phyloP scores from a whole-genome alignment of 2,888 invertebrate species.

The Tenthredo scrophulariae region DNA sequence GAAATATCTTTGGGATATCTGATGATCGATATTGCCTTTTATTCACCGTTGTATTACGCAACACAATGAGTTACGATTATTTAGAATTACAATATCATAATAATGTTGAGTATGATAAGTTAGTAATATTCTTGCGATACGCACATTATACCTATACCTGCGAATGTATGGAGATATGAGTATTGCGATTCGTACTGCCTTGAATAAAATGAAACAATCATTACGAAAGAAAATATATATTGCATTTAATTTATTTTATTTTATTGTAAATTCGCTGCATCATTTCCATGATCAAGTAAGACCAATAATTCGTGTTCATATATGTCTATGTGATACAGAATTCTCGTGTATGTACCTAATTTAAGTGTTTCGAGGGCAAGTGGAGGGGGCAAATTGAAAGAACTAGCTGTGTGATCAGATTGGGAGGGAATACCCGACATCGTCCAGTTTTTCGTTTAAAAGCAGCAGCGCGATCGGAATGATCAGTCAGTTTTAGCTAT shows the following conservation, averaged over 20 bases:
- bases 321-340: not conserved
- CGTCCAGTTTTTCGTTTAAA: slow-evolving; percentile 68
- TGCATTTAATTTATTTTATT: not conserved
- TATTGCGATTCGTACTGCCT: not conserved
- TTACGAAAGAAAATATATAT: not conserved
- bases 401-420: slow-evolving; percentile 59
- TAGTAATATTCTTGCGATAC: not conserved
- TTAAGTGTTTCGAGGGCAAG: slow-evolving; percentile 26
- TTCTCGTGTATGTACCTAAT: slow-evolving; percentile 9
- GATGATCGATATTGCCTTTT: not conserved
- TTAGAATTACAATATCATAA: not conserved
- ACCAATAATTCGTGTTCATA: not conserved
- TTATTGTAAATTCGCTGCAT: not conserved
- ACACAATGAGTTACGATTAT: not conserved
- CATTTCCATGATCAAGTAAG: not conserved
- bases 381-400: slow-evolving; percentile 61
- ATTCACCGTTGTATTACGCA: not conserved
- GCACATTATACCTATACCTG: not conserved
- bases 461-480: slow-evolving; percentile 60
- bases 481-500: slow-evolving; percentile 63
- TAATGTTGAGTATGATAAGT: not conserved
- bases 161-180: not conserved
- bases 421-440: slow-evolving; percentile 67
- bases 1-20: not conserved
- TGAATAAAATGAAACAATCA: not conserved